Base-by-base conservation (phyloP, 2,888 invertebrate species). In the Ophion costatus region DNA sequence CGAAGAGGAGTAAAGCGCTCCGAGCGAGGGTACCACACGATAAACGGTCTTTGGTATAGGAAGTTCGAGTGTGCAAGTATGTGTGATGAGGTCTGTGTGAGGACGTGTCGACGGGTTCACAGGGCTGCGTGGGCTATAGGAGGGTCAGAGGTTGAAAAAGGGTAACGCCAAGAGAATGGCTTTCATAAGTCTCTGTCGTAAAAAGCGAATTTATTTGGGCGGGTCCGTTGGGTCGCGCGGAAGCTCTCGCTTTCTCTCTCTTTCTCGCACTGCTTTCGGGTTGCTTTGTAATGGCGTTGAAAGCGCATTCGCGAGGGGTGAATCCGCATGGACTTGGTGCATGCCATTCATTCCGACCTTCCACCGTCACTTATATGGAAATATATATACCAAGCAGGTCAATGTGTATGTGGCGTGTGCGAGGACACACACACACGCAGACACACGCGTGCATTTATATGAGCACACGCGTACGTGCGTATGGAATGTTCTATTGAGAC, bases 111-210 rank as follows among this genome's bases (percentile, higher is more conserved):
- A 73, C 75, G 82, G 73, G 82, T 82, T 80, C 80, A 51, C 73
- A 73, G 78, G 78, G 70, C 22, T 59, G 82, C 20, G 64, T 33
- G 56, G 69, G 83, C 61, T 45, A 75, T 42, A 42, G 81, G 64
- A 38, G 80, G 71, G 57, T 66, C 24, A 57, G 71, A 61, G 69
- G 77, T 63, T 51, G 79, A 82, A 74, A 82, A 84, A 85, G 87
- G 79, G 80, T 82, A 82, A 87, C 87, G 87, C 86, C 82, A 85
- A 88, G 88, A 90, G 89, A 92, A 92, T 91, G 91, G 91, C 92
- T 92, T 92, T 92, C 91, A 93, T 93, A 93, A 93, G 93, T 93
- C 93, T 92, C 91, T 89, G 93, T 92, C 93, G 92, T 93, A 93
- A 93, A 93, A 93, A 93, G 91, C 91, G 92, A 92, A 93, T 93